Conservation (phyloP, 2,113 vertebrate genomes). For the Sapajus apella region DNA sequence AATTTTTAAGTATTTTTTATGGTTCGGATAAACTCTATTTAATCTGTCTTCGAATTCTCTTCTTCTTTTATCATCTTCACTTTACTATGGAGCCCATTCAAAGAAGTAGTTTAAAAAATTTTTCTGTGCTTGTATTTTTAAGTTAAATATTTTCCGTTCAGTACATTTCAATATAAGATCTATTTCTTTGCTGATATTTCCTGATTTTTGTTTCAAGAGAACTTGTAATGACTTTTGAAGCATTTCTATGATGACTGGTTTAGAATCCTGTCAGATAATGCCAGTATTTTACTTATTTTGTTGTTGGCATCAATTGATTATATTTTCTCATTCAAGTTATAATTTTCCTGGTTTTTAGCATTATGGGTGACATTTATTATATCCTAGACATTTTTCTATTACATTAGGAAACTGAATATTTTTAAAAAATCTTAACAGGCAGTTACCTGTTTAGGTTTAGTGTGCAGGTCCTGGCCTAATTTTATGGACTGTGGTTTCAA, state of each 20-base stretch:
- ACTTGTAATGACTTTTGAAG: background rate
- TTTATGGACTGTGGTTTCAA: background rate
- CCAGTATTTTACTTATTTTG: background rate
- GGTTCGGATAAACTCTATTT: background rate
- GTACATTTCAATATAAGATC: background rate
- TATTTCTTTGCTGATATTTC: background rate
- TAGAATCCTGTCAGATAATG: background rate
- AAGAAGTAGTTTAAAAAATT: background rate
- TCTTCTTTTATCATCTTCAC: background rate
- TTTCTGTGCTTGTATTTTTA: background rate
- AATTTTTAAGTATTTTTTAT: background rate
- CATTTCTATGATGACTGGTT: background rate
- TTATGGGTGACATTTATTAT: background rate
- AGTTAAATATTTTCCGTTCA: background rate
- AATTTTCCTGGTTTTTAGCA: background rate
- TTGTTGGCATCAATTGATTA: background rate
- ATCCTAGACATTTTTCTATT: background rate
- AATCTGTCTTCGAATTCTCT: background rate
- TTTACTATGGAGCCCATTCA: background rate
- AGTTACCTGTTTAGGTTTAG: background rate
- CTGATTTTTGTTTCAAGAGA: background rate
- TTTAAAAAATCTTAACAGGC: background rate
- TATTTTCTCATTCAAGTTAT: background rate
- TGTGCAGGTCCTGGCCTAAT: background rate
- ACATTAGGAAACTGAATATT: background rate